Evolutionary conservation across 2,113 vertebrate genomes (phyloP).

Genomic region (Pelecanoides urinatrix): DNA sequence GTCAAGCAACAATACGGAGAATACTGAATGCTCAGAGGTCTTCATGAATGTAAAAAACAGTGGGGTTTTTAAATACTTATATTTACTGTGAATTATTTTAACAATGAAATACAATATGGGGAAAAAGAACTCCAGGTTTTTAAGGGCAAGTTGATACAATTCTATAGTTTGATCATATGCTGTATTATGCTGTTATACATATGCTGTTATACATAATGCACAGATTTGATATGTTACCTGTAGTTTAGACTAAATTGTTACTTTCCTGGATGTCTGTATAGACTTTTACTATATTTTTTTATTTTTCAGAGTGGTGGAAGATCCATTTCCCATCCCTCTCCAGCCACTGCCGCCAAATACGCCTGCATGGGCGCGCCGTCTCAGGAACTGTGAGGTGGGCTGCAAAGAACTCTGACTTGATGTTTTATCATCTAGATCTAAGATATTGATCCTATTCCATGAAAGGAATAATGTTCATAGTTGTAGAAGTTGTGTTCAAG

Average conservation of each 20-base stretch:
- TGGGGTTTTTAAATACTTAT: background rate
- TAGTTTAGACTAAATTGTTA: background rate
- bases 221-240: background rate
- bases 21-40: background rate
- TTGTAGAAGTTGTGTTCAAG: background rate
- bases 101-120: background rate
- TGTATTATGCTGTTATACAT: background rate
- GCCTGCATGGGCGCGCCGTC: slow-evolving; percentile 78
- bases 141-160: background rate
- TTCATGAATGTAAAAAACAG: background rate
- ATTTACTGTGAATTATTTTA: background rate
- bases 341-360: slow-evolving; percentile 74
- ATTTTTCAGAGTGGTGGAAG: slow-evolving; percentile 61
- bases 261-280: background rate
- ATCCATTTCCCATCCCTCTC: slow-evolving; percentile 69
- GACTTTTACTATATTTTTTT: background rate
- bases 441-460: background rate
- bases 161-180: background rate
- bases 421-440: background rate
- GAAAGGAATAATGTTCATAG: background rate
- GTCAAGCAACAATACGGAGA: background rate
- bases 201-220: background rate
- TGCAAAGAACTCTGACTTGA: background rate
- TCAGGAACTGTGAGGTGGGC: slow-evolving; percentile 82
- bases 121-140: background rate